Conservation (phyloP, 2,113 vertebrate genomes). For the Rhea americana region DNA sequence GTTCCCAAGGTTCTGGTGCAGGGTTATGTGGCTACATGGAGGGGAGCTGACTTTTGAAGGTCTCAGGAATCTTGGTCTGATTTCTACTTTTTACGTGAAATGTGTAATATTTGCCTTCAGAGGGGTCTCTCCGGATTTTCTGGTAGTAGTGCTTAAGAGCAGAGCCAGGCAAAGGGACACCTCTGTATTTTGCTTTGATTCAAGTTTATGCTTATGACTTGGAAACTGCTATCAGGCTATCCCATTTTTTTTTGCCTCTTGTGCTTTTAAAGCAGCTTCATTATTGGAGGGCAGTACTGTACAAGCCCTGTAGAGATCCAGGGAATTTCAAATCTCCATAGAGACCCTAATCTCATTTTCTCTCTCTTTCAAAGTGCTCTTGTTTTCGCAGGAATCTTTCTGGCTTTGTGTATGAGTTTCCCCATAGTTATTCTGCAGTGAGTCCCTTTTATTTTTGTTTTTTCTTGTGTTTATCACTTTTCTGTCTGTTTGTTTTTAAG, state of each 20-base stretch:
- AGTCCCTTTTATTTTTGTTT: not conserved
- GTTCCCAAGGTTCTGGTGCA: not conserved
- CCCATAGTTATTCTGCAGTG: not conserved
- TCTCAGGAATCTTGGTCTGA: not conserved
- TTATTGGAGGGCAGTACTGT: not conserved
- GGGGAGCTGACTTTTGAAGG: not conserved
- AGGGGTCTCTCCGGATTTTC: not conserved
- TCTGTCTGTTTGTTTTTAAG: constrained; percentile 29
- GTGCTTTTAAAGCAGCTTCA: not conserved
- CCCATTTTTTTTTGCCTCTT: not conserved
- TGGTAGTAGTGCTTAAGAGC: not conserved
- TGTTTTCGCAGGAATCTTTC: not conserved
- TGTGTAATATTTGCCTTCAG: not conserved
- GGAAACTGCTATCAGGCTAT: not conserved
- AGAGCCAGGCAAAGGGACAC: not conserved
- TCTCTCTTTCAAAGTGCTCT: not conserved
- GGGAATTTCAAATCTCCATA: not conserved
- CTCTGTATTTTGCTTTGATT: not conserved
- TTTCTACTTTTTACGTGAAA: constrained; percentile 14
- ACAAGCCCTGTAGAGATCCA: not conserved
- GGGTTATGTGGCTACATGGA: not conserved
- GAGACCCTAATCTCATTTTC: not conserved
- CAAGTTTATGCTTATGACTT: not conserved
- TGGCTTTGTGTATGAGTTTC: not conserved
- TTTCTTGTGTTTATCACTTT: not conserved